Evolutionary conservation across 2,797 vertebrate genomes (phyloP), one percentile per base, ranked within the genome.

Genomic region (Poecilia gillii): DNA sequence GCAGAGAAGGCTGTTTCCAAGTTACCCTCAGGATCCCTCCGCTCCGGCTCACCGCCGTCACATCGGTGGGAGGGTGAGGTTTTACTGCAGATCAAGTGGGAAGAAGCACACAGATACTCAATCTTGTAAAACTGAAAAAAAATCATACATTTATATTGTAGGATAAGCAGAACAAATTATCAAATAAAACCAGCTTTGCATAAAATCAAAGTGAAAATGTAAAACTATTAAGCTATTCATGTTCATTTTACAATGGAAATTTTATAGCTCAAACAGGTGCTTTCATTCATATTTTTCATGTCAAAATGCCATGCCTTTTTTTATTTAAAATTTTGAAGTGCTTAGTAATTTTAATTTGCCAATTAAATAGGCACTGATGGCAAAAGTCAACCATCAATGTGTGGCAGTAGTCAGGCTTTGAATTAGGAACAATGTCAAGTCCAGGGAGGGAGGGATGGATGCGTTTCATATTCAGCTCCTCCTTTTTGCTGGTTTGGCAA

Each of bases 1-100:
- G 94, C 72, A 98, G 95, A 0, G 72, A 0, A 0, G 97, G 97
- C 13, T 90, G 92, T 70, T 81, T 82, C 98, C 98, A 99, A 23
- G 90, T 95, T 55, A 98, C 91, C 4, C 74, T 94, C 85, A 99
- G 91, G 83, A 95, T 90, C 51, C 97, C 96, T 1, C 75, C 84
- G 3, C 92, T 93, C 76, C 55, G 87, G 77, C 87, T 97, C 81
- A 96, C 94, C n/a, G 97, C 97, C 82, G 79, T 87, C 47, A 99
- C 87, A 0, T 66, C 88, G 8, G 89, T 93, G 18, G 97, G 97
- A 80, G 96, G 79, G 70, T 96, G 90, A 0, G 96, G 97, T 90
- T 97, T 99, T 76, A 99, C 98, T 99, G 87, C 39, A 81, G 74
- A 59, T 23, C 36, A 2, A 0, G 43, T 23, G n/a, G 23, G 51